phyloP scores from a whole-genome alignment of 2,797 vertebrate species.

The Chaetodon trifasciatus region DNA sequence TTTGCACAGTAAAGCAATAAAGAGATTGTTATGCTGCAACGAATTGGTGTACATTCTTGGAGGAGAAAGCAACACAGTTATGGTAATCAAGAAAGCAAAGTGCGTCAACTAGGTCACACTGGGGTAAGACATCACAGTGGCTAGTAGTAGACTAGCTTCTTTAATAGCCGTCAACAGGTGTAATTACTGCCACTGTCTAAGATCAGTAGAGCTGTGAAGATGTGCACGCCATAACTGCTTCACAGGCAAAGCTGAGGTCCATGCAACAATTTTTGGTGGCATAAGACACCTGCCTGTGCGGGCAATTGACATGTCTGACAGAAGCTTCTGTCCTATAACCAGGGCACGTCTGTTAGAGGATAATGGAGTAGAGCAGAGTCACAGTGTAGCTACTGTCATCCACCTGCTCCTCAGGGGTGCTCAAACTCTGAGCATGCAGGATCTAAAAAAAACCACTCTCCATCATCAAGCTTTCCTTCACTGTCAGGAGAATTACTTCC shows the following conservation, averaged over 20 bases:
- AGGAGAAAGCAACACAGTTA: too few species aligned
- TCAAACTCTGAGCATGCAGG: constrained; percentile 28
- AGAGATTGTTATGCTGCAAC: too few species aligned
- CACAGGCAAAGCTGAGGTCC: constrained; percentile 3
- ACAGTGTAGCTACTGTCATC: constrained; percentile 21
- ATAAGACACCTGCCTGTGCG: background rate
- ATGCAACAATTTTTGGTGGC: constrained; percentile 1
- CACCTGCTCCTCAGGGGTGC: constrained; percentile 21
- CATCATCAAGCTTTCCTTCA: constrained; percentile 8
- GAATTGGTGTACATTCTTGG: too few species aligned
- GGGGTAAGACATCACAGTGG: too few species aligned
- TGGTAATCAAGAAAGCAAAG: too few species aligned
- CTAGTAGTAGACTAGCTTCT: too few species aligned
- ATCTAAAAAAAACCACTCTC: constrained; percentile 11
- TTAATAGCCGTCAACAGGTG: constrained; percentile 25
- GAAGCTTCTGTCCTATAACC: constrained; percentile 27
- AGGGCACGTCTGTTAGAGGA: constrained; percentile 21
- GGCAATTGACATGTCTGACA: constrained; percentile 12
- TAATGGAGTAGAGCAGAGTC: constrained; percentile 38
- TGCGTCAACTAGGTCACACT: too few species aligned
- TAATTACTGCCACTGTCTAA: constrained; percentile 1
- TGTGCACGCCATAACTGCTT: background rate
- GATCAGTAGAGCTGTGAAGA: constrained; percentile 4
- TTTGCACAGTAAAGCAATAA: too few species aligned
- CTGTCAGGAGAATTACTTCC: constrained; percentile 3